Percentiles rank a stretch among this genome's conserved stretches.
Evolutionary conservation across 2,888 invertebrate species (phyloP).

Genomic region (Hydroisotoma schaefferi): DNA sequence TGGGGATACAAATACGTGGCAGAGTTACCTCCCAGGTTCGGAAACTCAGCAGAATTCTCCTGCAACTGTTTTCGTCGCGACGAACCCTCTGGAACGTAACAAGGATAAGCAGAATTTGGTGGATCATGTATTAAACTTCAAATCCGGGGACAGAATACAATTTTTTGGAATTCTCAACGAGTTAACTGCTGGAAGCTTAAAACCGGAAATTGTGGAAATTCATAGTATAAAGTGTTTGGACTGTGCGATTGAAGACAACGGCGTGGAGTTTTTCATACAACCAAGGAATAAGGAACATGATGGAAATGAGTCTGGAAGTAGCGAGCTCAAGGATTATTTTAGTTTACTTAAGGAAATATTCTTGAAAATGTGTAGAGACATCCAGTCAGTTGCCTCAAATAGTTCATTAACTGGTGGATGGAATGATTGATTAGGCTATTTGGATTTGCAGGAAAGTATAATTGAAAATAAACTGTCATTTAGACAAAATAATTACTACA

Average conservation of each 20-base stretch:
- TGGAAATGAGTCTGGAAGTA: background rate
- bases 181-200: constrained; percentile 32
- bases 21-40: constrained; percentile 29
- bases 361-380: too few species aligned
- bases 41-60: constrained; percentile 24
- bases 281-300: background rate
- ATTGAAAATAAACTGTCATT: too few species aligned
- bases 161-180: constrained; percentile 37
- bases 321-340: background rate
- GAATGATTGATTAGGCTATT: too few species aligned
- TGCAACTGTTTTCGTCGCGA: constrained; percentile 27
- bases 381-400: too few species aligned
- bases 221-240: constrained; percentile 34
- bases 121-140: constrained; percentile 34
- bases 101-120: constrained; percentile 27
- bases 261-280: background rate
- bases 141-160: constrained; percentile 42
- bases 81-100: constrained; percentile 12
- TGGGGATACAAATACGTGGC: constrained; percentile 16
- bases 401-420: too few species aligned
- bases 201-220: constrained; percentile 39
- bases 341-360: too few species aligned
- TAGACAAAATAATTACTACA: too few species aligned
- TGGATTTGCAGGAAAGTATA: too few species aligned
- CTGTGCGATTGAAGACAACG: constrained; percentile 24